These are phyloP conservation scores for Lerema accius DNA, from an alignment of 1,140 invertebrate species.

Conservation along the genomic window DNA sequence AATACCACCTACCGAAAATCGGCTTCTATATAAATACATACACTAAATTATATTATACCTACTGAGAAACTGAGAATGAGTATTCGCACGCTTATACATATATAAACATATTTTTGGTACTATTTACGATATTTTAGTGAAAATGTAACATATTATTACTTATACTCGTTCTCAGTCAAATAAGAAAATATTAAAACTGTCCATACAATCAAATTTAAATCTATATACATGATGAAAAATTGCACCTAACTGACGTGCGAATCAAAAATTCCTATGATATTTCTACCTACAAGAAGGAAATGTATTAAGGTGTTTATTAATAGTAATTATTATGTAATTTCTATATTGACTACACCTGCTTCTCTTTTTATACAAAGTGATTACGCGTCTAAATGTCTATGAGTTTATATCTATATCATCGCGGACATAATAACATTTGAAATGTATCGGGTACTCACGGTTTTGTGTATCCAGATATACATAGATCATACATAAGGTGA, in stretches of 20 bases:
- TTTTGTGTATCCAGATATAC: too few species aligned
- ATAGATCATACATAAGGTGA: too few species aligned
- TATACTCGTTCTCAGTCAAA: conserved; percentile 23
- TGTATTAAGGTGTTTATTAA: not conserved
- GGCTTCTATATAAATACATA: conserved; percentile 10
- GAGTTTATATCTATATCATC: too few species aligned
- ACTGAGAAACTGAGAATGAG: conserved; percentile 26
- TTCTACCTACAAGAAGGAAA: conserved; percentile 1
- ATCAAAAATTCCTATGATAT: not conserved
- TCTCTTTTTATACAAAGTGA: too few species aligned
- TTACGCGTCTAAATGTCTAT: too few species aligned
- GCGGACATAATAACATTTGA: too few species aligned
- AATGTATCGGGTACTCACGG: too few species aligned
- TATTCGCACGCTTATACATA: conserved; percentile 4
- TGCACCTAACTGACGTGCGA: conserved; percentile 5
- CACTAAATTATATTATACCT: conserved; percentile 11
- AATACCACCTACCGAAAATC: not conserved
- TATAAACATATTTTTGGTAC: conserved; percentile 4
- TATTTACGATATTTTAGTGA: not conserved
- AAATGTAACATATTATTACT: not conserved
- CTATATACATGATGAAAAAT: conserved; percentile 3
- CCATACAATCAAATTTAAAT: conserved; percentile 13
- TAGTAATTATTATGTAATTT: too few species aligned
- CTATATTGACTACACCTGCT: too few species aligned
- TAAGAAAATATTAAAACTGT: conserved; percentile 7